Evolutionary conservation across 2,888 invertebrate species (phyloP), one percentile per base, ranked within the genome.

Genomic region (Drosophila nigritarsus): DNA sequence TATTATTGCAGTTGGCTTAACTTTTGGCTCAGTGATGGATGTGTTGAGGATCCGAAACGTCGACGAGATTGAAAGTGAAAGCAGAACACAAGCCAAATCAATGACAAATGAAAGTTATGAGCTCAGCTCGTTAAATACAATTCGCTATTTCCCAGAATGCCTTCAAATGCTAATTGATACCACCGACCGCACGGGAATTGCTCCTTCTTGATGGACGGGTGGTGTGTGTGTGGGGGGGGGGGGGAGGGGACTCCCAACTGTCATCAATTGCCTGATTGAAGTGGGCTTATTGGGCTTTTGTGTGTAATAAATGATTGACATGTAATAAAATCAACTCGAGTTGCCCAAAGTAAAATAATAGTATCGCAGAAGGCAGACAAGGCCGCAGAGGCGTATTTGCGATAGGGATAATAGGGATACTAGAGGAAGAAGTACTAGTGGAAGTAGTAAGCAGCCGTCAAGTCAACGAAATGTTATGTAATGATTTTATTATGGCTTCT

Each of bases 401-500:
- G 30, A 15, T 13, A 8, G 7, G 51, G 51, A 20, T 50, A 50
- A 36, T 34, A 3, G 13, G 45, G 20, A 51, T 30, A 13, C 24
- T 11, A 6, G 45, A 24, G 24, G 24, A 0, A 15, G 0, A 45
- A 50, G 29, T 27, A n/a, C 54, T 30, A 55, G 24, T 15, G 15
- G 7, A 32, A 50, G 20, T 18, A 32, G 24, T 8, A 18, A 20
- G 42, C 11, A 45, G 42, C 20, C 24, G 20, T 24, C 20, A 45
- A 45, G 36, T 24, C 27, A 70, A 62, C 51, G 49, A 71, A 75
- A 83, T 77, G 80, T 69, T 68, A 78, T 83, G 78, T 83, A 87
- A 87, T 78, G 81, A 73, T 81, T 75, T 78, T 82, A 82, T 84
- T 84, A 82, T 72, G 64, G 60, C 65, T 63, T 69, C 66, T 51